Conservation (phyloP, 64 coral and sea anemone genomes). For the Pachyseris speciosa region DNA sequence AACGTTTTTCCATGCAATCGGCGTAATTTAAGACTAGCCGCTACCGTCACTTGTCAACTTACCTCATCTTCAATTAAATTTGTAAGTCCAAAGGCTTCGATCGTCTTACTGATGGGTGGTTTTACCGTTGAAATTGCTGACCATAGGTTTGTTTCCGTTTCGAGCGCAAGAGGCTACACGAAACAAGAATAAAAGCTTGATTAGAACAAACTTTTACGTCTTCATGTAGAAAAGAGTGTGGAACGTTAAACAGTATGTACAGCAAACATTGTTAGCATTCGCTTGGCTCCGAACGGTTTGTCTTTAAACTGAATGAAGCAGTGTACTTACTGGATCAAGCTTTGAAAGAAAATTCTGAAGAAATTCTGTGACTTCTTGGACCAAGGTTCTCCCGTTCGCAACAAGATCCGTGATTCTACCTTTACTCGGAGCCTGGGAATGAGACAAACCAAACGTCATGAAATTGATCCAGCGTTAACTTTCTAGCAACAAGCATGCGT, state of each 20-base stretch:
- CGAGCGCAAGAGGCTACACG: constrained; percentile 29
- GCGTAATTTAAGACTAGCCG: neutral
- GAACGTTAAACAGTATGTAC: too few species aligned
- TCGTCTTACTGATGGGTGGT: constrained; percentile 52
- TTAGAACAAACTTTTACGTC: neutral
- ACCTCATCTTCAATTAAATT: constrained; percentile 81
- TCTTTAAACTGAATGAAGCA: neutral
- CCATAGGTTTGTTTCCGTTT: constrained; percentile 50
- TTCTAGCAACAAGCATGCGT: too few species aligned
- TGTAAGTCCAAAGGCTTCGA: constrained; percentile 69
- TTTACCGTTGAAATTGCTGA: constrained; percentile 58
- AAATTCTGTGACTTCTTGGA: constrained; percentile 22
- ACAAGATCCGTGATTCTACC: constrained; percentile 40
- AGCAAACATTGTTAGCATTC: too few species aligned
- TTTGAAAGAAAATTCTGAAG: neutral
- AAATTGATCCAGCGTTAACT: too few species aligned
- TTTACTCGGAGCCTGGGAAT: constrained; percentile 12
- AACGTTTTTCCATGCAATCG: too few species aligned
- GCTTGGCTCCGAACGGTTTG: neutral
- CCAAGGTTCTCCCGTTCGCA: constrained; percentile 7
- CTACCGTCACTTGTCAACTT: neutral
- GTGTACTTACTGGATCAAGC: constrained; percentile 8
- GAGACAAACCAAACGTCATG: neutral
- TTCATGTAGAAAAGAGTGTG: too few species aligned
- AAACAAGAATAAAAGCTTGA: neutral